Conservation (phyloP, 2,113 vertebrate genomes). For the Poeciliopsis occidentalis region DNA sequence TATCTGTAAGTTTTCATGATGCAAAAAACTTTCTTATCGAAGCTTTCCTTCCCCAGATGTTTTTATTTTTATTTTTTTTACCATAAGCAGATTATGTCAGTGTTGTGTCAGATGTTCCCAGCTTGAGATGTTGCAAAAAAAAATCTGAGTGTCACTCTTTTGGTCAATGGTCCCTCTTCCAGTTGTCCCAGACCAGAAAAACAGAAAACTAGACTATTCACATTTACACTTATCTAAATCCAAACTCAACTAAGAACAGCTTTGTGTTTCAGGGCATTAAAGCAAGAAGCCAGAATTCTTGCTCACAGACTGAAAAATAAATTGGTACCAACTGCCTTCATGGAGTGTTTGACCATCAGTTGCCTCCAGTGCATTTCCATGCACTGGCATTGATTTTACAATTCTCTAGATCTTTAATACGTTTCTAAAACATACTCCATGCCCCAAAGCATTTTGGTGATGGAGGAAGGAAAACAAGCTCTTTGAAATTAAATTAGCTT, state of each 20-base stretch:
- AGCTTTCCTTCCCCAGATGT: not conserved
- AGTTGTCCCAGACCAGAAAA: not conserved
- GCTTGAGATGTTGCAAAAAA: not conserved
- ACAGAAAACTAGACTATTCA: not conserved
- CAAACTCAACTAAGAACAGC: not conserved
- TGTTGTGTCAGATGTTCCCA: too few species aligned
- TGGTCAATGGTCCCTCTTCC: too few species aligned
- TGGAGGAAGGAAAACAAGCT: not conserved
- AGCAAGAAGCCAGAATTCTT: too few species aligned
- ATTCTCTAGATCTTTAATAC: too few species aligned
- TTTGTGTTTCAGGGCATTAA: too few species aligned
- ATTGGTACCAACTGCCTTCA: not conserved
- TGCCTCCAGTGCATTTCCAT: not conserved
- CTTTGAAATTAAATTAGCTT: not conserved
- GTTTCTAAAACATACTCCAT: not conserved
- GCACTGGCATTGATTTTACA: not conserved
- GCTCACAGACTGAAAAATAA: not conserved
- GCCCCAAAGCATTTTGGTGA: not conserved
- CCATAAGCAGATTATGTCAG: too few species aligned
- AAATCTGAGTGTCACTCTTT: not conserved
- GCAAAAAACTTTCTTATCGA: not conserved
- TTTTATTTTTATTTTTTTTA: too few species aligned
- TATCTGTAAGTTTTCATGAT: not conserved
- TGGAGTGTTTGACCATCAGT: not conserved
- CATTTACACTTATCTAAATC: not conserved